Percentiles rank a stretch among this genome's conserved stretches.
These are phyloP conservation scores for Zonitis immaculata DNA, from an alignment of 2,888 invertebrate species.

Conservation along the genomic window DNA sequence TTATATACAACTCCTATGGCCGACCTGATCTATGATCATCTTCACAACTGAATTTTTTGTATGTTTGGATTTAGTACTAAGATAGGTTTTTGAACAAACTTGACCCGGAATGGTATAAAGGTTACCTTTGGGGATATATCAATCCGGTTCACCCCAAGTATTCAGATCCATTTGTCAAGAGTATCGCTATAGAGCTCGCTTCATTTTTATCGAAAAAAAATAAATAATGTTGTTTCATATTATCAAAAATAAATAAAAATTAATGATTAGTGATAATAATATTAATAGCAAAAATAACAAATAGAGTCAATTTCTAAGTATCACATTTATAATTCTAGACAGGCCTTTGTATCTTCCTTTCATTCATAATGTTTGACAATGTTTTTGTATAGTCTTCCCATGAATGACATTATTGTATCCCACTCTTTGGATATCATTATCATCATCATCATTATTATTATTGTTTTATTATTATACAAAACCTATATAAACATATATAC, in stretches of 20 bases:
- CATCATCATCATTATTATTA: not conserved
- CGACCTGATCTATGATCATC: too few relatives aligned
- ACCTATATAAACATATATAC: not conserved
- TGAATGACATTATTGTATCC: constrained; percentile 38
- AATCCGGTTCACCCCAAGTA: too few relatives aligned
- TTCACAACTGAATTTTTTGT: too few relatives aligned
- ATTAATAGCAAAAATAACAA: constrained; percentile 22
- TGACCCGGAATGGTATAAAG: too few relatives aligned
- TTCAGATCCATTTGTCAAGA: too few relatives aligned
- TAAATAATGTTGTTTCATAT: too few relatives aligned
- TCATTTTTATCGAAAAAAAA: too few relatives aligned
- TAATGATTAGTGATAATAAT: not conserved
- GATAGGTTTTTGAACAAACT: too few relatives aligned
- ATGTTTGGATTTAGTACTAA: too few relatives aligned
- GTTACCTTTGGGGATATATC: too few relatives aligned
- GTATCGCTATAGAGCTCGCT: too few relatives aligned
- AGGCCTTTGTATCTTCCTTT: constrained; percentile 43
- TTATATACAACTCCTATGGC: too few relatives aligned
- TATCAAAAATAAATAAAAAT: not conserved
- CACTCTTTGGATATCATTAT: constrained; percentile 12
- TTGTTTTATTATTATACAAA: not conserved
- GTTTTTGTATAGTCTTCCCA: constrained; percentile 34
- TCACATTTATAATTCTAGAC: constrained; percentile 43
- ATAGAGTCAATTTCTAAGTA: constrained; percentile 36
- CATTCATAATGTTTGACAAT: constrained; percentile 43